These are phyloP conservation scores for Nothura maculosa DNA, from an alignment of 2,797 vertebrate genomes.

Conservation along the genomic window DNA sequence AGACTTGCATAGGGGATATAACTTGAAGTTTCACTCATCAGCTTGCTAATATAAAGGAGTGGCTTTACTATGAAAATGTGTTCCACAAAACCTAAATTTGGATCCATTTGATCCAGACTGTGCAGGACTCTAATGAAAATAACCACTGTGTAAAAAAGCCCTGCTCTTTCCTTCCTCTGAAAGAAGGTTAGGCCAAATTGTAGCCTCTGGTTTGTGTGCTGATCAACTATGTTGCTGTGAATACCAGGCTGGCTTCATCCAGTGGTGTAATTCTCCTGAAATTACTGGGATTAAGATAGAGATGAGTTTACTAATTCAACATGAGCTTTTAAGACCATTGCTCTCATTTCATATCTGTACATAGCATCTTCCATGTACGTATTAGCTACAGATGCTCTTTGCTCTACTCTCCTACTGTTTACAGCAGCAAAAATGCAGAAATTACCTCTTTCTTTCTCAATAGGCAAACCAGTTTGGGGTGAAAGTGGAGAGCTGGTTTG, in stretches of 20 bases:
- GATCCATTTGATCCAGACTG: not conserved
- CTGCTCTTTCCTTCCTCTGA: not conserved
- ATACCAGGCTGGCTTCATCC: not conserved
- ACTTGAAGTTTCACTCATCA: not conserved
- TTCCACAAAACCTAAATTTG: not conserved
- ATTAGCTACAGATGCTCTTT: not conserved
- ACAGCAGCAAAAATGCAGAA: not conserved
- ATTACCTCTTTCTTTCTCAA: not conserved
- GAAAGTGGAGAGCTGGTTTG: slow-evolving; percentile 97
- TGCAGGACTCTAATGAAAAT: not conserved
- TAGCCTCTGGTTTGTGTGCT: not conserved
- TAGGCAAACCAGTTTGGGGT: slow-evolving; percentile 93
- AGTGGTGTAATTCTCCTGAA: not conserved
- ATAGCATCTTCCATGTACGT: not conserved
- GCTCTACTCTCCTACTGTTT: not conserved
- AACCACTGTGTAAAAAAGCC: not conserved
- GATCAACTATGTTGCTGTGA: not conserved
- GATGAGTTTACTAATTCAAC: not conserved
- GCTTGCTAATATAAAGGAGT: not conserved
- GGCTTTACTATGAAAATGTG: not conserved
- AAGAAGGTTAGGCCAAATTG: not conserved
- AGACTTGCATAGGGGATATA: not conserved
- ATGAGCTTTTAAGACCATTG: not conserved
- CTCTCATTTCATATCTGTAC: not conserved
- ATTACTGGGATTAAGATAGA: not conserved